Percentiles rank a stretch among this genome's conserved stretches.
Conservation (phyloP, 2,113 vertebrate species). For the Indri indri region DNA sequence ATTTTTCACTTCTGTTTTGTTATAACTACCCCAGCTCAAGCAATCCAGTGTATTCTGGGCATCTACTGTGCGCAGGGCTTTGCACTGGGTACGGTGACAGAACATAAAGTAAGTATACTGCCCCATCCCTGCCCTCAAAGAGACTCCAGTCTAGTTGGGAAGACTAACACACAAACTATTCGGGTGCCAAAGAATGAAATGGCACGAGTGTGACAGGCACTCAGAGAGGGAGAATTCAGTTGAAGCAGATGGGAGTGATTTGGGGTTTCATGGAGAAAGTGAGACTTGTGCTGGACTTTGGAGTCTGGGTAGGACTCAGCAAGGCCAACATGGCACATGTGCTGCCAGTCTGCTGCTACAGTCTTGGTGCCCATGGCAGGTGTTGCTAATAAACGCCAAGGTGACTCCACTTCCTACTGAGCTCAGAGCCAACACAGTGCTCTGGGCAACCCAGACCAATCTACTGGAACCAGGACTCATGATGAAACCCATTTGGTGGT, state of each 20-base stretch:
- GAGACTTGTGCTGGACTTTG: not conserved
- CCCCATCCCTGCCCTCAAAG: not conserved
- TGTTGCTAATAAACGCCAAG: not conserved
- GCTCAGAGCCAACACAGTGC: not conserved
- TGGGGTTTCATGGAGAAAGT: not conserved
- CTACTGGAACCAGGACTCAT: not conserved
- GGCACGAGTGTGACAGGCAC: not conserved
- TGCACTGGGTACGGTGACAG: not conserved
- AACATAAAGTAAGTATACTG: not conserved
- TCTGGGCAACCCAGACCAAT: not conserved
- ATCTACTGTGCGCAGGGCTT: not conserved
- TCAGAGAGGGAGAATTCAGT: not conserved
- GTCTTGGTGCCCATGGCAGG: not conserved
- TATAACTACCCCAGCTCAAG: not conserved
- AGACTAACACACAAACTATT: not conserved
- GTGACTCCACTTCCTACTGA: not conserved
- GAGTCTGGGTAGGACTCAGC: not conserved
- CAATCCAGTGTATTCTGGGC: not conserved
- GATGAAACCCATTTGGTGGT: not conserved
- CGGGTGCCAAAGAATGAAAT: not conserved
- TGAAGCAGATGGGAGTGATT: not conserved
- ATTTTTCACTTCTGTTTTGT: not conserved
- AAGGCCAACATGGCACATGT: not conserved
- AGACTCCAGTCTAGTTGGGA: not conserved
- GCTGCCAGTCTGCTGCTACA: not conserved